phyloP scores from a whole-genome alignment of 2,888 invertebrate genomes.

The Celastrina argiolus region DNA sequence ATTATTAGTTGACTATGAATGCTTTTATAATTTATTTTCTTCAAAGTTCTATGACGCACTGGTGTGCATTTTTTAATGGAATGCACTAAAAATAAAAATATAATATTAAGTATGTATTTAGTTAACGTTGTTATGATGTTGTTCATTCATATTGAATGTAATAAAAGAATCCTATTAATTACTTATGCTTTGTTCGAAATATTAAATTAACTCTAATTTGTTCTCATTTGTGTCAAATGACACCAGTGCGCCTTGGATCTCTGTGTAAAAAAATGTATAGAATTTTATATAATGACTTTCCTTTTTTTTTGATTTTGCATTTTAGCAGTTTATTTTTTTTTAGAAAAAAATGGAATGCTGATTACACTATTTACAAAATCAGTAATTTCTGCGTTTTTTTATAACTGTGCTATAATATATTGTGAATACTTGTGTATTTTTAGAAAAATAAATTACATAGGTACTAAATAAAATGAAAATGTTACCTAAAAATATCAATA shows the following conservation, averaged over 20 bases:
- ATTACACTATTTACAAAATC: too few species aligned
- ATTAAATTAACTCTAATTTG: neutral
- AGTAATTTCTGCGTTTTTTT: too few species aligned
- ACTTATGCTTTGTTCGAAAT: too few species aligned
- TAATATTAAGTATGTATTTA: neutral
- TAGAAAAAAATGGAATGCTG: too few species aligned
- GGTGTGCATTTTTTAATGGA: neutral
- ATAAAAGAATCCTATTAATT: too few species aligned
- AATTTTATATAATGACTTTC: neutral
- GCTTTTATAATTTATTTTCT: slow-evolving; percentile 21
- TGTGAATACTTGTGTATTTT: too few species aligned
- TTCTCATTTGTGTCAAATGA: neutral
- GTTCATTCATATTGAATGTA: too few species aligned
- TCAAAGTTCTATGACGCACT: slow-evolving; percentile 25
- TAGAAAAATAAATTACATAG: too few species aligned
- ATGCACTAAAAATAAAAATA: neutral
- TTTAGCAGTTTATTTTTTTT: neutral
- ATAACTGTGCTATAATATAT: too few species aligned
- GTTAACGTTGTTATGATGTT: neutral
- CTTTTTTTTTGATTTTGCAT: neutral
- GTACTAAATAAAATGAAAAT: too few species aligned
- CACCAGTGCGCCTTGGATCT: slow-evolving; percentile 8
- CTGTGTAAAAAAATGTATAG: neutral
- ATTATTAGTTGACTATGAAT: slow-evolving; percentile 21
- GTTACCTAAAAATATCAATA: too few species aligned